phyloP scores from a whole-genome alignment of 2,797 vertebrate genomes.

The Florisuga fusca region DNA sequence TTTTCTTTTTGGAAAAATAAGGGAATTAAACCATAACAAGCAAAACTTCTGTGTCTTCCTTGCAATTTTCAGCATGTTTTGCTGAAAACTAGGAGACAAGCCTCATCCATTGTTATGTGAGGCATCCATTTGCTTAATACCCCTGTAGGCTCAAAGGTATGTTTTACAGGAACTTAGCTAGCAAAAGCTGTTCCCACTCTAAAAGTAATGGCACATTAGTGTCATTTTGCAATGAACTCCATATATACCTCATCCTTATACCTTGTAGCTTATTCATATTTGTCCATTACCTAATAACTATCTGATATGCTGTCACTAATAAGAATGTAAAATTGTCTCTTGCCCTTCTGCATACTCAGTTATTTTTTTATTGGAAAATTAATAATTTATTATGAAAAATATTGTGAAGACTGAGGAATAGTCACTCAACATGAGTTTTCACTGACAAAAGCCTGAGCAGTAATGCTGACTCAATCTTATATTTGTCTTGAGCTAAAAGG shows the following conservation, averaged over 20 bases:
- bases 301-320: neutral
- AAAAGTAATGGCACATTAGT: conserved; percentile 32
- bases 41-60: neutral
- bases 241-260: neutral
- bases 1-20: neutral
- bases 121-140: neutral
- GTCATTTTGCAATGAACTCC: conserved; percentile 3
- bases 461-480: neutral
- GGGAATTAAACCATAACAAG: neutral
- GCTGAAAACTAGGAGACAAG: neutral
- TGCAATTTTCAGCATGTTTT: neutral
- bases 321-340: neutral
- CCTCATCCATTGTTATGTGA: neutral
- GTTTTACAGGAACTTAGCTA: conserved; percentile 33
- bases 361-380: conserved; percentile 31
- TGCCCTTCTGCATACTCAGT: neutral
- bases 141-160: neutral
- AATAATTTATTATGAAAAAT: neutral
- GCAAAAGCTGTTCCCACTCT: conserved; percentile 5
- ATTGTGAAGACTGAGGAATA: neutral
- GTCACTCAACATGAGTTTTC: neutral
- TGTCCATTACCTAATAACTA: conserved; percentile 29
- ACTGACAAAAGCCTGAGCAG: neutral
- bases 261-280: neutral
- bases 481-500: neutral